phyloP scores from a whole-genome alignment of 2,888 invertebrate genomes.

The Pherbina coryleti region DNA sequence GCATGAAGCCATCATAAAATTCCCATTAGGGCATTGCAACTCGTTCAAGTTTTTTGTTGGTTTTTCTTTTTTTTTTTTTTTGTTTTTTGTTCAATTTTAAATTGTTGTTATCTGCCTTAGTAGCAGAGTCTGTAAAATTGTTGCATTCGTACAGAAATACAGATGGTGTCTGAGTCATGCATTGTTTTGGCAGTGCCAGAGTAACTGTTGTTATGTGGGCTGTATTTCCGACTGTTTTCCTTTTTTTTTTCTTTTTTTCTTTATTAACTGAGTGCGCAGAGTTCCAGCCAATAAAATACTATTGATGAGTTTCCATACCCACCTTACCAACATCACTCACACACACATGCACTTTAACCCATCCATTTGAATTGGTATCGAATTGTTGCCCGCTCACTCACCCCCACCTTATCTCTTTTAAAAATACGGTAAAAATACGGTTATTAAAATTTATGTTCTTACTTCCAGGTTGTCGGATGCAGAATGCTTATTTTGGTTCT shows the following conservation, averaged over 20 bases:
- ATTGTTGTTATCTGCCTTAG: too few species aligned
- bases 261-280: background rate
- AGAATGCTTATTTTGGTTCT: too few species aligned
- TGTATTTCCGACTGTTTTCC: too few species aligned
- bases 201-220: too few species aligned
- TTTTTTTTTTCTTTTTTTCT: background rate
- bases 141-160: too few species aligned
- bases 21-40: background rate
- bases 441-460: constrained; percentile 22
- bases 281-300: background rate
- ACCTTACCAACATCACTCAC: background rate
- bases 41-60: too few species aligned
- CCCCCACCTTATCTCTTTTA: background rate
- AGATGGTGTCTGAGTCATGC: too few species aligned
- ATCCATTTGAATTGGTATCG: background rate
- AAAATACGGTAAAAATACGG: background rate
- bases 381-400: background rate
- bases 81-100: too few species aligned
- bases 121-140: too few species aligned
- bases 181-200: too few species aligned
- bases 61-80: too few species aligned
- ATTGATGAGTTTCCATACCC: background rate
- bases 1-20: constrained; percentile 1
- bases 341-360: background rate
- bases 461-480: background rate